These are phyloP conservation scores for Hylia prasina DNA, from an alignment of 2,113 vertebrate species.

Conservation along the genomic window DNA sequence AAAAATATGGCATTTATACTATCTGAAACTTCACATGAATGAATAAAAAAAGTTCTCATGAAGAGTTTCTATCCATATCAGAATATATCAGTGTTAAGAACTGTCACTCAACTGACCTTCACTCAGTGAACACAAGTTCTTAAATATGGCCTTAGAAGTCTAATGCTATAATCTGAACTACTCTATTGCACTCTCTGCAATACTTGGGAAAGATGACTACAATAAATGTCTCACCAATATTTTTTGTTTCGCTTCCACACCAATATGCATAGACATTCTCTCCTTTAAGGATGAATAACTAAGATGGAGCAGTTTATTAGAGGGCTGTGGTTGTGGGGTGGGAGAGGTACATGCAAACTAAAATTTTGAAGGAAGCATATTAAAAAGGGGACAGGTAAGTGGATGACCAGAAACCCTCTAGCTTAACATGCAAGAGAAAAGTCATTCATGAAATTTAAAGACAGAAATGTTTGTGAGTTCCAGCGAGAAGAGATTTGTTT, in stretches of 20 bases:
- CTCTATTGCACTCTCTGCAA: background rate
- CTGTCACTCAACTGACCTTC: background rate
- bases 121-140: background rate
- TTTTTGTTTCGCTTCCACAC: background rate
- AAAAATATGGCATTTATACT: rapidly evolving
- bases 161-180: background rate
- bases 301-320: background rate
- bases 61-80: background rate
- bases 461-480: background rate
- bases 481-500: background rate
- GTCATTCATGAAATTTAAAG: background rate
- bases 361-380: background rate
- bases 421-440: background rate
- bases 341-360: background rate
- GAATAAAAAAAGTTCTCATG: background rate
- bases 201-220: background rate
- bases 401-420: background rate
- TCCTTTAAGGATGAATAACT: background rate
- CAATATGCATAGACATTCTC: background rate
- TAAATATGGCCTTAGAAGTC: background rate
- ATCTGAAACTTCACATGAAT: background rate
- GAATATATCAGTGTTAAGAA: rapidly evolving
- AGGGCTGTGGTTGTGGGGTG: background rate
- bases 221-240: background rate
- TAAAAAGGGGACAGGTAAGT: background rate